phyloP scores from a whole-genome alignment of 2,888 invertebrate genomes.

The Crematogaster levior region DNA sequence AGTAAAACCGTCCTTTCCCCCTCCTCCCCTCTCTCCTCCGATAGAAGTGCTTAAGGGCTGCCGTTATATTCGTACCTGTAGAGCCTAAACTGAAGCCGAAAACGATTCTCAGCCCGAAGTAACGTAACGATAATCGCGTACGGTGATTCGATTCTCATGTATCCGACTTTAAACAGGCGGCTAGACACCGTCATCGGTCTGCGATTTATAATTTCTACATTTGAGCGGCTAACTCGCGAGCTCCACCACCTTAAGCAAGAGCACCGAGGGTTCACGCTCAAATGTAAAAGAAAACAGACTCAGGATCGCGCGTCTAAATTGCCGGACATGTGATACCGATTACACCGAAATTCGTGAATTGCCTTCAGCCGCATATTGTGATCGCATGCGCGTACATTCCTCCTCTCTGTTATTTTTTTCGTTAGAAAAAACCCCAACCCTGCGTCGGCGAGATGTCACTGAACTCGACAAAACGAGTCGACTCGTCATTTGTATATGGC shows the following conservation, averaged over 20 bases:
- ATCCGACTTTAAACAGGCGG: neutral
- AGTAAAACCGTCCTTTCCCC: constrained; percentile 5
- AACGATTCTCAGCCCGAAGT: neutral
- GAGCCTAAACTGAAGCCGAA: neutral
- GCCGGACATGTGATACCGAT: neutral
- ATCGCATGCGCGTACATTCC: neutral
- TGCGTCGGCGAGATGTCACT: neutral
- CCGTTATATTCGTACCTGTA: neutral
- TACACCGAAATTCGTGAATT: neutral
- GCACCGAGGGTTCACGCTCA: neutral
- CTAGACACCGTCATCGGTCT: neutral
- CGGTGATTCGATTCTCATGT: neutral
- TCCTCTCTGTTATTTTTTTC: neutral
- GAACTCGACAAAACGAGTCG: neutral
- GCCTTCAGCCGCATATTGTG: neutral
- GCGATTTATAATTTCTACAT: neutral
- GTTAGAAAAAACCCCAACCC: neutral
- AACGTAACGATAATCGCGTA: neutral
- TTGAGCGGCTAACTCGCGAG: neutral
- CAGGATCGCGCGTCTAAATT: neutral
- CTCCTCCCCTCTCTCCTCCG: too few relatives aligned
- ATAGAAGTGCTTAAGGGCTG: neutral
- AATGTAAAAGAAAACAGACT: neutral
- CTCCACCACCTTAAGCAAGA: neutral
- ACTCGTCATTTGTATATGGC: neutral